Evolutionary conservation across 2,113 vertebrate genomes (phyloP), one percentile per base, ranked within the genome.

Genomic region (Campylorhamphus procurvoides): DNA sequence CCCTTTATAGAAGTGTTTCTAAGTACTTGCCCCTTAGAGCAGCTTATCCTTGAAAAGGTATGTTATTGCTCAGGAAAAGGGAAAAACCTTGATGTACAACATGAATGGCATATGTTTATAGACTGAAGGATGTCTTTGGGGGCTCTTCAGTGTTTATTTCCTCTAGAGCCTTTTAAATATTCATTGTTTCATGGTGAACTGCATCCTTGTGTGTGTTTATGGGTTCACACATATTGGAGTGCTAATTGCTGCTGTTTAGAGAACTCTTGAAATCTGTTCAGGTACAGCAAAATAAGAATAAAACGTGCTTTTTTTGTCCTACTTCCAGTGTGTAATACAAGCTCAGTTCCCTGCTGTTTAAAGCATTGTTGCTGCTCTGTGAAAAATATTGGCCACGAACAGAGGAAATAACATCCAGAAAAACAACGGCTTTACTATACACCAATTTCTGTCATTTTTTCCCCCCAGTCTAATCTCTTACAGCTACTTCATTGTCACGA

Each of bases 201-300:
- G 46, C 53, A 33, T 60, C 3, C 2, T 23, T 73, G 42, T 25
- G 15, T 68, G 42, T 81, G 89, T 87, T 93, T 91, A 76, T 91
- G 58, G 49, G 73, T 84, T 96, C 74, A 79, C 81, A 64, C 58
- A 14, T 71, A 42, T 37, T 42, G 63, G 78, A 73, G 47, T 60
- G 67, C 82, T 96, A 95, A 95, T 94, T 95, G 77, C 77, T 89
- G 33, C 58, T 96, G 84, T 95, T 93, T 89, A 64, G 74, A 84
- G 37, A 68, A 10, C 91, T 79, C 89, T 76, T 72, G 73, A 87
- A 92, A 92, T 74, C 68, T 86, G 52, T 73, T 95, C 82, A 56
- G 40, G 78, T 95, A 75, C 6, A 15, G 53, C 40, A 64, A 90
- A 86, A 63, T 35, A 83, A 80, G 82, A 63, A 82, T 75, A 56